Evolutionary conservation across 2,113 vertebrate genomes (phyloP).

Genomic region (Dasyornis broadbenti): DNA sequence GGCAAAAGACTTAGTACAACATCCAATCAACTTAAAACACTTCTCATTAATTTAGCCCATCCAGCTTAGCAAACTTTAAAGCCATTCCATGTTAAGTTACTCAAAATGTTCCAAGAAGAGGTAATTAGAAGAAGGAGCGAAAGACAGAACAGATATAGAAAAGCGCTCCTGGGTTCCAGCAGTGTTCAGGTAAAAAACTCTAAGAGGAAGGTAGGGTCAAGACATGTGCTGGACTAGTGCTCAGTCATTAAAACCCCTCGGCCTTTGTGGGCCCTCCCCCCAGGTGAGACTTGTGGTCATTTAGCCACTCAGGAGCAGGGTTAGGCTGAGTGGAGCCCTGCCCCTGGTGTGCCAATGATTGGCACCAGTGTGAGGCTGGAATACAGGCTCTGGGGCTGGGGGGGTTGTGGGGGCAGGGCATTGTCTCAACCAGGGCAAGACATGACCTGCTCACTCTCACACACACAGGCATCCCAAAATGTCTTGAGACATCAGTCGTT

Average conservation of each 20-base stretch:
- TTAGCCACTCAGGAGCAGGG: neutral
- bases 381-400: neutral
- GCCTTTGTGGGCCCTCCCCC: neutral
- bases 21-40: too few species aligned
- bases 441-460: neutral
- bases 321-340: neutral
- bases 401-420: neutral
- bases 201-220: neutral
- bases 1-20: neutral
- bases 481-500: accelerated
- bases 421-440: neutral
- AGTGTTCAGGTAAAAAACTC: neutral
- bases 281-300: neutral
- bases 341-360: neutral
- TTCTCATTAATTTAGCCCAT: neutral
- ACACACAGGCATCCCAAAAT: neutral
- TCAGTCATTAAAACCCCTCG: neutral
- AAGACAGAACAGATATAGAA: neutral
- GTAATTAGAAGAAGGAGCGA: neutral
- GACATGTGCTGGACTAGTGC: neutral
- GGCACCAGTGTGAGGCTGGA: neutral
- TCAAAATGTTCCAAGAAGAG: neutral
- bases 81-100: neutral
- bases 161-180: neutral
- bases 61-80: neutral